These are phyloP conservation scores for Oithona nana DNA, from an alignment of 2,888 invertebrate species.

Conservation along the genomic window DNA sequence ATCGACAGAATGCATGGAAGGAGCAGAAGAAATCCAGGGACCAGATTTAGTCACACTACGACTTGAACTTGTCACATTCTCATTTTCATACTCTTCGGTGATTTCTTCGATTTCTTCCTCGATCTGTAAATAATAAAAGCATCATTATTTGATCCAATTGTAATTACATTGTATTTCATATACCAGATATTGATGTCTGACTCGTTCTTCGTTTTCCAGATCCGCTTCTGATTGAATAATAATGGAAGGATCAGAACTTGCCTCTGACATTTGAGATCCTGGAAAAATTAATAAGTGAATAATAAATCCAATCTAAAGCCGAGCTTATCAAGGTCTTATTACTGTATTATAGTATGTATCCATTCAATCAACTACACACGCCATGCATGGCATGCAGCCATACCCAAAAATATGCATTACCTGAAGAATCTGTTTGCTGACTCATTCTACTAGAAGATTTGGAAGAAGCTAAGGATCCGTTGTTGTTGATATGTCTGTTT, in stretches of 20 bases:
- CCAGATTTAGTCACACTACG: background rate
- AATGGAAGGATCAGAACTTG: background rate
- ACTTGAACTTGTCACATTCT: constrained; percentile 16
- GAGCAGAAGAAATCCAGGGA: background rate
- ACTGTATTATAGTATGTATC: background rate
- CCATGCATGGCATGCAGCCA: too few relatives aligned
- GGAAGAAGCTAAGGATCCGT: background rate
- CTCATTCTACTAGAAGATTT: background rate
- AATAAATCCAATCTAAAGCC: background rate
- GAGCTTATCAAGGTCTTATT: too few relatives aligned
- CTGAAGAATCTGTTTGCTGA: background rate
- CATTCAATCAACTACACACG: too few relatives aligned
- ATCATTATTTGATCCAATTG: background rate
- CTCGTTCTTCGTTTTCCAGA: too few relatives aligned
- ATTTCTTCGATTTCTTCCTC: constrained; percentile 28
- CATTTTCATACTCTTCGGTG: constrained; percentile 22
- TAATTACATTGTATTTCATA: background rate
- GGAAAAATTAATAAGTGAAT: background rate
- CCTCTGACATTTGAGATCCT: background rate
- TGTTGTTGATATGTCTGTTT: too few relatives aligned
- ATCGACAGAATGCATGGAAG: constrained; percentile 15
- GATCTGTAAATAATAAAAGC: constrained; percentile 24
- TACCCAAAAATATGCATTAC: too few relatives aligned
- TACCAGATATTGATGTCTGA: background rate
- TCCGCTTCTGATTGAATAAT: too few relatives aligned